These are phyloP conservation scores for Cheirogaleus medius DNA, from an alignment of 2,113 vertebrate genomes.

Conservation along the genomic window DNA sequence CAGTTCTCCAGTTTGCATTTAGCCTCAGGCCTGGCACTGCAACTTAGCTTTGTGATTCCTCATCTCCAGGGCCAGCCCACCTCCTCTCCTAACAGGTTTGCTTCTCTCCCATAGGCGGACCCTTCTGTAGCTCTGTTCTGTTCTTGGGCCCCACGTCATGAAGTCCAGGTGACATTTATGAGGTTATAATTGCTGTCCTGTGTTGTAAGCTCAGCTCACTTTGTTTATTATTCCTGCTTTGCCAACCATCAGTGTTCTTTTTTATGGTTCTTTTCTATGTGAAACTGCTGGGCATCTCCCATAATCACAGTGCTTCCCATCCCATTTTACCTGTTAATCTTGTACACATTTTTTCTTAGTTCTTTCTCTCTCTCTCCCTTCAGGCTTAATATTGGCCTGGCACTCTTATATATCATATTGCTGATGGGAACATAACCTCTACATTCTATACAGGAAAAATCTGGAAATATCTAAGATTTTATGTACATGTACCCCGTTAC, in stretches of 20 bases:
- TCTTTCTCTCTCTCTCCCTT: not conserved
- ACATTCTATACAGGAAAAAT: not conserved
- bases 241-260: not conserved
- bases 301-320: not conserved
- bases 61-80: not conserved
- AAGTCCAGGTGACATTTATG: conserved; percentile 15
- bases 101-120: not conserved
- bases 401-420: not conserved
- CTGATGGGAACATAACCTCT: not conserved
- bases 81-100: not conserved
- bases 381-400: not conserved
- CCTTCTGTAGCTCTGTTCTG: not conserved
- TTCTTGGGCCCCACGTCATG: not conserved
- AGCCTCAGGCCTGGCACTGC: not conserved
- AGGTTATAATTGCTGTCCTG: not conserved
- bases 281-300: not conserved
- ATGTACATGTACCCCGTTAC: not conserved
- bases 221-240: not conserved
- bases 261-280: not conserved
- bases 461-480: not conserved
- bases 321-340: not conserved
- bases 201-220: not conserved
- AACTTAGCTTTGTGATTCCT: not conserved
- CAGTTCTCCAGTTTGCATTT: not conserved
- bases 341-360: conserved; percentile 7